Conservation (phyloP, 2,113 vertebrate species). For the Maylandia zebra region DNA sequence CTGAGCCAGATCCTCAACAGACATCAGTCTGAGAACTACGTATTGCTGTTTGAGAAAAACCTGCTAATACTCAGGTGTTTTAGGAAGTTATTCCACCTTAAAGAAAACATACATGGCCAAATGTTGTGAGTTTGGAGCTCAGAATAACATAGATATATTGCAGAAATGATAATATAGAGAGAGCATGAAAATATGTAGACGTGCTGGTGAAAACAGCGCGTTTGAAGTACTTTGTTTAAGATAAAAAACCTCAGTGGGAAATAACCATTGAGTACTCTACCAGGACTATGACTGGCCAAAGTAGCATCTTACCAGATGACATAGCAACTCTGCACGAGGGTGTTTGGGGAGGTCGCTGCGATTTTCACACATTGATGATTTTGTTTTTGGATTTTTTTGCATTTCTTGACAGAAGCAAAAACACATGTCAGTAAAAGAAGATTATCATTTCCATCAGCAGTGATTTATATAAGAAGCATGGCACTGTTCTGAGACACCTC, state of each 20-base stretch:
- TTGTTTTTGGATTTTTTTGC: background rate
- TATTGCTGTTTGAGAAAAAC: accelerated
- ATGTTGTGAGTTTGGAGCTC: background rate
- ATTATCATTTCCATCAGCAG: background rate
- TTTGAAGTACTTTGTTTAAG: background rate
- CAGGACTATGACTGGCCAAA: background rate
- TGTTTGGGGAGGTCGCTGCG: background rate
- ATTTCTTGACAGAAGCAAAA: background rate
- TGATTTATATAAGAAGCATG: background rate
- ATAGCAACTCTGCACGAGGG: background rate
- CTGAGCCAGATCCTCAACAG: background rate
- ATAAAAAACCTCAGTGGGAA: background rate
- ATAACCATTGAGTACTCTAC: background rate
- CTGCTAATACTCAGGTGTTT: background rate
- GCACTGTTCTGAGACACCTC: background rate
- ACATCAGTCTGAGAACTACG: background rate
- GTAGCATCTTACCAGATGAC: background rate
- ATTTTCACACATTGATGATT: background rate
- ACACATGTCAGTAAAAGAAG: background rate
- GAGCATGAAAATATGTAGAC: background rate
- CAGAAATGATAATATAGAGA: background rate
- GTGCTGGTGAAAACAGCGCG: background rate
- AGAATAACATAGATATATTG: background rate
- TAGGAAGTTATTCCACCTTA: background rate
- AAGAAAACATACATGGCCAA: background rate